These are phyloP conservation scores for Fulica atra DNA, from an alignment of 2,113 vertebrate genomes.

Conservation along the genomic window DNA sequence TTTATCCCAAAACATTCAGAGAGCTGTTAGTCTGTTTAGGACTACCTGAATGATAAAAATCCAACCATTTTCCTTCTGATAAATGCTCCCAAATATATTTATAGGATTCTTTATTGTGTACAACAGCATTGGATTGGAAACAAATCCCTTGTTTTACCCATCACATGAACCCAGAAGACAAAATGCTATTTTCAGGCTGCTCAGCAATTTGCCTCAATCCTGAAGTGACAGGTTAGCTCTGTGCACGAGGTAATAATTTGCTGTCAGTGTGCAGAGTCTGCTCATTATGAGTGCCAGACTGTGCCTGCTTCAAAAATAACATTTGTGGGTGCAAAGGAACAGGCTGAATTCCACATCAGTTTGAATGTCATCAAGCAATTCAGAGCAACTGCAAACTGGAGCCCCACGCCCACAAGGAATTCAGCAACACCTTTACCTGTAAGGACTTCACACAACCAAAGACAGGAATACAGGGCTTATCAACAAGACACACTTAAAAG, in stretches of 20 bases:
- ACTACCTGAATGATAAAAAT: neutral
- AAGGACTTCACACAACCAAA: neutral
- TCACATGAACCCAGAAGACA: neutral
- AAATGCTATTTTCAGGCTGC: neutral
- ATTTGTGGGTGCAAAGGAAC: neutral
- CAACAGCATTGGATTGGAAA: neutral
- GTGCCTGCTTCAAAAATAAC: neutral
- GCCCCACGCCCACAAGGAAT: neutral
- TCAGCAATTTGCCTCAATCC: neutral
- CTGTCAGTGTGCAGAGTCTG: neutral
- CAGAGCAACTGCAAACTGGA: neutral
- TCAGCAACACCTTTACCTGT: neutral
- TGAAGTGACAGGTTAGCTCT: neutral
- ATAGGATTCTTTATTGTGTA: neutral
- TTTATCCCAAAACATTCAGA: neutral
- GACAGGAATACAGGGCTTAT: neutral
- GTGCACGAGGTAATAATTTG: neutral
- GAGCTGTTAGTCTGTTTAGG: neutral
- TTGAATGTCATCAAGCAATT: neutral
- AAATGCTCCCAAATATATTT: neutral
- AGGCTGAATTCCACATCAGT: neutral
- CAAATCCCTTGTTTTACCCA: neutral
- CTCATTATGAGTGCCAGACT: neutral
- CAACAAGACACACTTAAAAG: neutral
- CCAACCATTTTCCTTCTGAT: neutral